Base-by-base conservation (phyloP, 2,113 vertebrate species). In the Cheilinus undulatus region DNA sequence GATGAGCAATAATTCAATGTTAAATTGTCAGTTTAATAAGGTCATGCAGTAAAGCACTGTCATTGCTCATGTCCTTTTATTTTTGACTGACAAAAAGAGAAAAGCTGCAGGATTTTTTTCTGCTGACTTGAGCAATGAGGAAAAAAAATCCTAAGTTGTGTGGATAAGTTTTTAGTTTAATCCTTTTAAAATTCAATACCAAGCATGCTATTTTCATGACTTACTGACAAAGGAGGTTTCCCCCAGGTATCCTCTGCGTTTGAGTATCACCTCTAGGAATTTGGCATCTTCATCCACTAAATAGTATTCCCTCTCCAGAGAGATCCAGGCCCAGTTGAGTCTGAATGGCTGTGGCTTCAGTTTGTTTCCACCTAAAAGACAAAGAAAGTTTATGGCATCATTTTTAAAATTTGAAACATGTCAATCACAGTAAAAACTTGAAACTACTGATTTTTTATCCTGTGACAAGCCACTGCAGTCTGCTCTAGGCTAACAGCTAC, bases 241-340 rank as follows among this genome's bases (percentile, higher is more conserved):
- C 67, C 80, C 92, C 32, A 97, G 88, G 80, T 94, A 94, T 27
- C 95, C 95, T 85, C 95, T 93, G 30, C 86, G 80, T 70, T 84
- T 94, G 7, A 96, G 85, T 0, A 89, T 95, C 84, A 96, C 92
- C 70, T 97, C 94, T 34, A 97, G 85, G 83, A 95, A 94, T n/a
- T 68, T 92, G 34, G 92, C 91, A 3, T 94, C 95, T 76, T 97
- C 95, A 50, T 95, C 93, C 75, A 96, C 83, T 27, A 94, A 17
- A 17, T 95, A 96, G 71, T 90, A 93, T 48, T 95, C 91, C 80
- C 73, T 94, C 87, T 97, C 95, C 89, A 98, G 68, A 20, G 94
- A 96, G 87, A 97, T 94, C 94, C 95, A 96, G 75, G 95, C 90
- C 95, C 96, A 97, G 87, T 95, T 94, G 32, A 97, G 90, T 32